Base-by-base conservation (phyloP, 2,888 invertebrate genomes). In the Aleiodes testaceus region DNA sequence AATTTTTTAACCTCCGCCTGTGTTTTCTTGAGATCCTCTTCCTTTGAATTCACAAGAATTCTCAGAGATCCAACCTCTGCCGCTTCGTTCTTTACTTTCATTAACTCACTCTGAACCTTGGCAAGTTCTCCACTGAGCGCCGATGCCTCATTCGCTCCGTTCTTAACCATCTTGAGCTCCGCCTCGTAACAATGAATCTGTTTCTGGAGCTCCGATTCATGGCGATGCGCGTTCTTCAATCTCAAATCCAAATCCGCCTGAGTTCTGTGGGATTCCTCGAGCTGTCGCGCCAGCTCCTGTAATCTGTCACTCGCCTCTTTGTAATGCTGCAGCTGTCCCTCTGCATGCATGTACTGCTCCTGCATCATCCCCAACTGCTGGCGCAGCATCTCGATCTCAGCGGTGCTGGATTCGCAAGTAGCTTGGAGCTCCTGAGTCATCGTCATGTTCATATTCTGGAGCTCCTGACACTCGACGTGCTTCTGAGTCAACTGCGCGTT, bases 181-280 rank as follows among this genome's bases (percentile, higher is more conserved):
- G 87, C 78, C 49, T 87, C 85, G 2, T 86, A 74, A 3, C 82
- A 85, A 75, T 84, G 88, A 75, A 88, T 70, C 74, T 87, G 84
- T 66, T 87, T 89, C 18, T 91, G 90, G 59, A 91, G 83, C 63
- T 92, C 91, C 75, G 91, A 90, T 79, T 91, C 90, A 77, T 90
- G 89, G 80, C 84, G 88, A 83, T 90, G 91, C 61, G 89, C 86
- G 53, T 88, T 83, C 71, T 85, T 83, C 6, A 88, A 77, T 77
- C 90, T 89, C 77, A 89, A 89, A 76, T 92, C 92, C 73, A 91
- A 79, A 67, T 92, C 91, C 42, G 84, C 84, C 79, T 87, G 89
- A 5, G 87, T 87, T 69, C 89, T 89, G 75, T 88, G 89, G 11
- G 90, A 88, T 75, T 92, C 91, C 91, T 89, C 91, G 73, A 91